A percentile compares a stretch with the other conserved stretches of the same genome.
Evolutionary conservation across 2,113 vertebrate genomes (phyloP).

Genomic region (Pseudonaja textilis): DNA sequence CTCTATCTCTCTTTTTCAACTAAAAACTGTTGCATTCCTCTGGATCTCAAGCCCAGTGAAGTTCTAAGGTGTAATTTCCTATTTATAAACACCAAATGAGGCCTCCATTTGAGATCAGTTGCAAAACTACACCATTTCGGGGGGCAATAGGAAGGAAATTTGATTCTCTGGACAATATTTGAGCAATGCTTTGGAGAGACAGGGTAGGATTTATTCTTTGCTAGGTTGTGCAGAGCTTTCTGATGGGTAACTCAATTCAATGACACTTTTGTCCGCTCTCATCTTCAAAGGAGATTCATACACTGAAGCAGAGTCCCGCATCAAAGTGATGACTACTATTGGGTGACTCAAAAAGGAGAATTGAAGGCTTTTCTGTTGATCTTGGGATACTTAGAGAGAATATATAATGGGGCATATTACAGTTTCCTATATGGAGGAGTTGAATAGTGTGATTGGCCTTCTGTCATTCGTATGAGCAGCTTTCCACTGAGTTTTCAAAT

Average conservation of each 20-base stretch:
- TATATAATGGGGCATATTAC: background rate
- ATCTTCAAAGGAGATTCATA: background rate
- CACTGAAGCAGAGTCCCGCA: background rate
- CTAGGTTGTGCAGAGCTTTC: background rate
- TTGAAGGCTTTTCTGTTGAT: background rate
- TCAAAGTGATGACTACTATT: background rate
- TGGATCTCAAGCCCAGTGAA: background rate
- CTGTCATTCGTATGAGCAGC: background rate
- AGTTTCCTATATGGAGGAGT: background rate
- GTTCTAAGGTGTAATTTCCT: background rate
- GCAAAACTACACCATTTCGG: background rate
- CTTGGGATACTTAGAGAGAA: background rate
- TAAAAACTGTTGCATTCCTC: background rate
- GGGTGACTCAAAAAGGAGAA: background rate
- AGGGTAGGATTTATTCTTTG: background rate
- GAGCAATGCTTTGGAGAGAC: background rate
- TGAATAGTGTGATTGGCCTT: background rate
- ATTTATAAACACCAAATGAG: background rate
- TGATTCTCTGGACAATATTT: background rate
- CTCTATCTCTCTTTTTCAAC: background rate
- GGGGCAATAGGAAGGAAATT: background rate
- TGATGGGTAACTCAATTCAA: background rate
- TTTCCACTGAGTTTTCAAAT: background rate
- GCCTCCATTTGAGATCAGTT: background rate
- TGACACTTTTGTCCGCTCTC: background rate